These are phyloP conservation scores for Cinclus mexicanus DNA, from an alignment of 2,113 vertebrate genomes.

Conservation along the genomic window DNA sequence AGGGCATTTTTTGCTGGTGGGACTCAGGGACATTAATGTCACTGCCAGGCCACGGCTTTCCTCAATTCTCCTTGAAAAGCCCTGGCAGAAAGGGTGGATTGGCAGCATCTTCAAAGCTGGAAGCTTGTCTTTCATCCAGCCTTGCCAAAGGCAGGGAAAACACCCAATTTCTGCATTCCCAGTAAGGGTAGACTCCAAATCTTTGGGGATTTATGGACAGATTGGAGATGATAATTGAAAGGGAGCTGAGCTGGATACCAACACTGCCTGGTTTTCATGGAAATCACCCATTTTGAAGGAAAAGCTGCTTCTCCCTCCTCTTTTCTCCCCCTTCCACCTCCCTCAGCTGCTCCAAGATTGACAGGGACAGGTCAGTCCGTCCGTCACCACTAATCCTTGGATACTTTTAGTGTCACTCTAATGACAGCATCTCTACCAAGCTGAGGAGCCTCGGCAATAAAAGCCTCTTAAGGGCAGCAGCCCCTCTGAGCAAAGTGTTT, in stretches of 20 bases:
- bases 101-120: neutral
- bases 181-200: neutral
- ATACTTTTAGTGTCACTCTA: slow-evolving; percentile 72
- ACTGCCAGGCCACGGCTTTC: neutral
- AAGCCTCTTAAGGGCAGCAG: slow-evolving; percentile 62
- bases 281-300: neutral
- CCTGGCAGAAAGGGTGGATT: neutral
- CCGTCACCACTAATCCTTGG: slow-evolving; percentile 29
- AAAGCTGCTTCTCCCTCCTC: neutral
- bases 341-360: neutral
- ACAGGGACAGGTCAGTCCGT: slow-evolving; percentile 50
- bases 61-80: neutral
- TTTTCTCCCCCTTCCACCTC: neutral
- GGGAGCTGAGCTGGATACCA: neutral
- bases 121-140: neutral
- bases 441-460: neutral
- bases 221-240: neutral
- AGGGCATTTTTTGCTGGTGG: neutral
- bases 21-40: neutral
- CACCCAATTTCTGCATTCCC: neutral
- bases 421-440: slow-evolving; percentile 46
- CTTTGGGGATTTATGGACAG: neutral
- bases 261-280: neutral
- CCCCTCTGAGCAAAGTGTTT: slow-evolving; percentile 76
- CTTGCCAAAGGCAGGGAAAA: neutral